These are phyloP conservation scores for Labrus mixtus DNA, from an alignment of 2,113 vertebrate species.

Conservation along the genomic window DNA sequence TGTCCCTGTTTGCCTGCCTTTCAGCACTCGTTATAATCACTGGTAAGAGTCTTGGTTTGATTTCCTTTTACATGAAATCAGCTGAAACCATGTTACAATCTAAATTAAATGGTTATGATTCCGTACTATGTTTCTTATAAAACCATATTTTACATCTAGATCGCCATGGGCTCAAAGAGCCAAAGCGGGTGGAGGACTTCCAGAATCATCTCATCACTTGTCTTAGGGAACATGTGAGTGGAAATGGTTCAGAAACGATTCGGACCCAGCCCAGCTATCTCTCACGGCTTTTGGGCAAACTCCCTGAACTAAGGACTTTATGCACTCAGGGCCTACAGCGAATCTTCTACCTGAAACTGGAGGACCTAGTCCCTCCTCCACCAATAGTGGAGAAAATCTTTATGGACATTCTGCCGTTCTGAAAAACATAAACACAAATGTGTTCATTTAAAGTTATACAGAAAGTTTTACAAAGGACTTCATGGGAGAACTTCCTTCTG, in stretches of 20 bases:
- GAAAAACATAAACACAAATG: slow-evolving; percentile 55
- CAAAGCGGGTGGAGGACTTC: slow-evolving; percentile 91
- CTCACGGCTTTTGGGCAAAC: slow-evolving; percentile 91
- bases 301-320: slow-evolving; percentile 92
- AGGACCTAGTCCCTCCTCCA: slow-evolving; percentile 92
- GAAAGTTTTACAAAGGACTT: slow-evolving; percentile 36
- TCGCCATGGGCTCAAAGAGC: slow-evolving; percentile 92
- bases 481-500: slow-evolving; percentile 25
- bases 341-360: slow-evolving; percentile 96
- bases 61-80: neutral
- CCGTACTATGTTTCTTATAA: slow-evolving; percentile 34
- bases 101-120: neutral
- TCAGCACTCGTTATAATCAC: slow-evolving; percentile 92
- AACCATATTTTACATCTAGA: slow-evolving; percentile 77
- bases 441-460: slow-evolving; percentile 17
- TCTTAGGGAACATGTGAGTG: slow-evolving; percentile 89
- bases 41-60: slow-evolving; percentile 76
- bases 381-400: slow-evolving; percentile 96
- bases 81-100: too few species aligned
- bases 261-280: slow-evolving; percentile 88
- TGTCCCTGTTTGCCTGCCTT: slow-evolving; percentile 92
- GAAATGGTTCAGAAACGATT: slow-evolving; percentile 74
- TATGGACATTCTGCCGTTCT: slow-evolving; percentile 94
- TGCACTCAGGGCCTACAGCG: slow-evolving; percentile 95
- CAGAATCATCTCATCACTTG: slow-evolving; percentile 91